phyloP scores from a whole-genome alignment of 37 sponge, comb jelly and placozoan genomes.

The Ianthella basta region DNA sequence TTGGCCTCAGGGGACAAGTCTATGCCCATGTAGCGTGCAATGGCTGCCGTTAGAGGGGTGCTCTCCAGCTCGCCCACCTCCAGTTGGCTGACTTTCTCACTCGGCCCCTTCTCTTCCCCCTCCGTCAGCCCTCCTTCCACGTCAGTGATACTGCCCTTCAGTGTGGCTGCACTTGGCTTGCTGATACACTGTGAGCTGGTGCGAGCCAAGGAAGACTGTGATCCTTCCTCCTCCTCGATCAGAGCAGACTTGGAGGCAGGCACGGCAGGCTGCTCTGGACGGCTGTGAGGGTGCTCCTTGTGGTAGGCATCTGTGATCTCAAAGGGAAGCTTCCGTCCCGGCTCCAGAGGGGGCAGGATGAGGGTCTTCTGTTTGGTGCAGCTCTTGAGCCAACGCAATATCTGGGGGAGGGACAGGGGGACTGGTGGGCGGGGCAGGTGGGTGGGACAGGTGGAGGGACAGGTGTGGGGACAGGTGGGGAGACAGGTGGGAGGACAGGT shows the following conservation, averaged over 20 bases:
- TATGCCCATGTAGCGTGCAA: slow-evolving; percentile 92
- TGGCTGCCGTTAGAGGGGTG: slow-evolving; percentile 82
- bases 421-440: no score
- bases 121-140: not conserved
- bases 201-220: slow-evolving; percentile 23
- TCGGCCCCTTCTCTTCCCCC: not conserved
- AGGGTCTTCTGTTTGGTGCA: slow-evolving; percentile 73
- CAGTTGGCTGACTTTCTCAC: not conserved
- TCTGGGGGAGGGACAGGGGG: slow-evolving; percentile 36
- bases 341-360: slow-evolving; percentile 81
- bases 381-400: slow-evolving; percentile 73
- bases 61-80: slow-evolving; percentile 66
- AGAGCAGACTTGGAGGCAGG: not conserved
- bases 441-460: not conserved
- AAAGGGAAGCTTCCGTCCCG: slow-evolving; percentile 73
- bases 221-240: slow-evolving; percentile 5
- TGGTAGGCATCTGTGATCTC: slow-evolving; percentile 81
- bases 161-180: slow-evolving; percentile 15
- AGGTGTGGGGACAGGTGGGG: no score
- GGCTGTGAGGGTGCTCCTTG: not conserved
- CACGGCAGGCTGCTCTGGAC: not conserved
- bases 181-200: slow-evolving; percentile 24
- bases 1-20: slow-evolving; percentile 83
- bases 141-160: not conserved
- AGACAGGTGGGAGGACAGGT: no score